Evolutionary conservation across 2,113 vertebrate genomes (phyloP), one percentile per base, ranked within the genome.

Genomic region (Hyperopisus bebe): DNA sequence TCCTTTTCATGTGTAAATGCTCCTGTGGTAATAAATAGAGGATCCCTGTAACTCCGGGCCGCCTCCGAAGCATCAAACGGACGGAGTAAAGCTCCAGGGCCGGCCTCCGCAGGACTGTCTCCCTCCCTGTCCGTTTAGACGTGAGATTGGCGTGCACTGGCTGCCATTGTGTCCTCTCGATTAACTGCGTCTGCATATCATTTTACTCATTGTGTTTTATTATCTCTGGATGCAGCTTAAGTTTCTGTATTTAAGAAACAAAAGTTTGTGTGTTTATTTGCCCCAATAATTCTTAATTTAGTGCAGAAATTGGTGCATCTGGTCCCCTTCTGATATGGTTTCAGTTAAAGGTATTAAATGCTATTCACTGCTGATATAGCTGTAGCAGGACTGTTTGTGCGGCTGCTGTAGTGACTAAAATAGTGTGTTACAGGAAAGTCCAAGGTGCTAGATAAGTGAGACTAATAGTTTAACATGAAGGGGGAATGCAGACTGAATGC

Each of bases 1-100:
- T 44, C 51, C 8, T 58, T 88, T 55, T 62, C 21, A 62, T 88
- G 86, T 62, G 39, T 62, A 88, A 88, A 88, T 88, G 51, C 9
- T 11, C 47, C 39, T n/a, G 35, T 10, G 3, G 39, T 88, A 88
- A 88, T 46, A 53, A 88, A 88, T 24, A 4, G 87, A 58, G 35
- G 35, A 46, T 19, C 5, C 6, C 7, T 19, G 15, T 66, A 88
- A 62, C 19, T 62, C 51, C 8, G 35, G 46, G 5, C 24, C 31
- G 31, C 85, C 35, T 46, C n/a, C 19, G 39, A 44, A 88, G 35
- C 44, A 19, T 87, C 31, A 55, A 5, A 87, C 31, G 50, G 31
- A 55, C 11, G 1, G 8, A 9, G 31, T 50, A 13, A 19, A 10
- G 53, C 15, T 55, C 53, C n/a, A 19, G 21, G 55, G 10, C 21